Evolutionary conservation across 2,797 vertebrate species (phyloP).

Genomic region (Lepus oiostolus): DNA sequence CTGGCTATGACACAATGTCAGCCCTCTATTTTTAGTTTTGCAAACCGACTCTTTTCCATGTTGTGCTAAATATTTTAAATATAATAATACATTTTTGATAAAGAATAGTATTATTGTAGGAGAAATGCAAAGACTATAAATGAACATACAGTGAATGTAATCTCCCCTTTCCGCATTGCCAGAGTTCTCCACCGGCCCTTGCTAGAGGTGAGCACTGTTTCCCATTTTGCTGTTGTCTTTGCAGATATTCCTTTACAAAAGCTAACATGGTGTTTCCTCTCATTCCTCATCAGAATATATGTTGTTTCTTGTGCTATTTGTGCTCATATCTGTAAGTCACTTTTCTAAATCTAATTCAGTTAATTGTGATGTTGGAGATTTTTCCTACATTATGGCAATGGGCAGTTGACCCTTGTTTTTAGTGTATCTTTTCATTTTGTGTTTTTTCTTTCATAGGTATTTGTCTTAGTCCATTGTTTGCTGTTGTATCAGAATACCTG

Average conservation of each 20-base stretch:
- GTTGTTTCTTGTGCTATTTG: neutral
- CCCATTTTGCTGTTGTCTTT: neutral
- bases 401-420: neutral
- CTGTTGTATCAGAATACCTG: neutral
- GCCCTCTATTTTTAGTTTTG: neutral
- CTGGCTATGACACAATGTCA: no score
- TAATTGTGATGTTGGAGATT: conserved; percentile 25
- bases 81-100: neutral
- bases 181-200: neutral
- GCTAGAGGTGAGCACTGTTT: neutral
- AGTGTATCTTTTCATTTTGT: conserved; percentile 26
- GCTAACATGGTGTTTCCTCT: neutral
- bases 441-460: neutral
- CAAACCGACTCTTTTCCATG: neutral
- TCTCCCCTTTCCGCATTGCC: neutral
- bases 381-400: neutral
- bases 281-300: neutral
- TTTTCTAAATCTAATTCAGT: conserved; percentile 21
- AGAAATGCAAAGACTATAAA: conserved; percentile 33
- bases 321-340: neutral
- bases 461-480: neutral
- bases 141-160: neutral
- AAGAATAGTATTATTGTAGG: neutral
- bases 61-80: neutral
- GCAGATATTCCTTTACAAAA: neutral